phyloP scores from a whole-genome alignment of 1,140 invertebrate species.

The Danaus plexippus region DNA sequence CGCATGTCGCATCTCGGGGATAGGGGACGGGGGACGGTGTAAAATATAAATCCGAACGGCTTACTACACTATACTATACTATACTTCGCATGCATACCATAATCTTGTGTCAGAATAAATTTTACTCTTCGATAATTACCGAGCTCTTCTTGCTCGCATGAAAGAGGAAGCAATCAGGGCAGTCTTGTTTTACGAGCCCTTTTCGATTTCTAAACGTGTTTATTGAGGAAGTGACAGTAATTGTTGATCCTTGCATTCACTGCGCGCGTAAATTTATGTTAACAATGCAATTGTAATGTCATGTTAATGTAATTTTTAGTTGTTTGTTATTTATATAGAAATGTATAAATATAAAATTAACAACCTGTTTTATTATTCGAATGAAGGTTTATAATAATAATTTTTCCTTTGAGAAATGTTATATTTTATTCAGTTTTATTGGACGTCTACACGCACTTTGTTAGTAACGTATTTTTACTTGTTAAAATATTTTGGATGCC shows the following conservation, averaged over 20 bases:
- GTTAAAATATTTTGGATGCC: conserved; percentile 8
- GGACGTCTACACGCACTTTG: too few species aligned
- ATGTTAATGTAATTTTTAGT: too few species aligned
- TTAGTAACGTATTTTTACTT: not conserved
- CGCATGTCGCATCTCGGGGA: conserved; percentile 13
- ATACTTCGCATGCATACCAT: conserved; percentile 29
- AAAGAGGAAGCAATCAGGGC: conserved; percentile 37
- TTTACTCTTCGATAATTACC: conserved; percentile 52
- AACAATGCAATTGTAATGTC: conserved; percentile 2
- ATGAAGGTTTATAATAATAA: too few species aligned
- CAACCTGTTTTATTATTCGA: too few species aligned
- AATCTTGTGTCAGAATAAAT: conserved; percentile 52
- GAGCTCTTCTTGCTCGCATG: conserved; percentile 27
- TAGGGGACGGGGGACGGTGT: conserved; percentile 23
- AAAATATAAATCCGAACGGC: conserved; percentile 43
- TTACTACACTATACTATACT: conserved; percentile 10
- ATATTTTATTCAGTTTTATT: too few species aligned
- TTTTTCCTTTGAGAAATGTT: too few species aligned
- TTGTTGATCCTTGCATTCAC: conserved; percentile 28
- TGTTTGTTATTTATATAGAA: too few species aligned
- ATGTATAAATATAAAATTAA: too few species aligned
- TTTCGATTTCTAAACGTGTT: conserved; percentile 46
- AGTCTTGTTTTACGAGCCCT: conserved; percentile 42
- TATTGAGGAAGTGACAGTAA: conserved; percentile 35
- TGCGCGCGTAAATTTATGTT: conserved; percentile 8